Base-by-base conservation (phyloP, 2,888 invertebrate genomes). In the Eumacrocentrus americanus region DNA sequence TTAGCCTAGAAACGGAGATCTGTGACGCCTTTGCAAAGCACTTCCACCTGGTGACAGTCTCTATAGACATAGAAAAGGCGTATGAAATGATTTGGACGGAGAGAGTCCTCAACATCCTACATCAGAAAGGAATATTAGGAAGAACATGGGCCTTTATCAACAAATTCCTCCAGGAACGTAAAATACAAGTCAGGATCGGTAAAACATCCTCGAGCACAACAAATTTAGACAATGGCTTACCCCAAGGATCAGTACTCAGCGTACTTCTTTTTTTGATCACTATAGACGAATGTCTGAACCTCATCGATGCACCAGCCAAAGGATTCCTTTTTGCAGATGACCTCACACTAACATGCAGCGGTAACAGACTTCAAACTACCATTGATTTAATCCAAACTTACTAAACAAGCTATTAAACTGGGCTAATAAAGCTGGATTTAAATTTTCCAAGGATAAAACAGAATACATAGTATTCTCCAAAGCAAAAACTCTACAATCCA, bases 321-420 rank as follows among this genome's bases (percentile, higher is more conserved):
- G 56, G 52, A 1, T 25, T 50, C 1, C 48, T 64, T 0, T 63
- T 57, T 16, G 62, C 66, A 1, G 62, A 60, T 34, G 63, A 64
- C 5, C 12, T 61, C 1, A 54, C 61, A 4, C 16, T 64, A 0
- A 2, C 53, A 4, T 52, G 47, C 11, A 9, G 25, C n/a, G 60
- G 55, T 2, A 63, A 58, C 52, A 44, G 48, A 9, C 14, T 52
- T 1, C 14, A 11, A 3, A 52, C 51, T 2, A 51, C 53, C 1
- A 18, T 38, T 29, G 18, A 34, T 7, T 16, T 48, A 1, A 22
- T 61, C 9, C 58, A 61, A 47, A 58, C 2, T 11, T 50, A 12
- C 23, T 63, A 6, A 34, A 58, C 20, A 61, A 57, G 22, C 16
- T 59, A 2, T 29, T 18, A 16, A 25, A 47, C 12, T 64, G 61